These are phyloP conservation scores for Poecilia gillii DNA, from an alignment of 2,797 vertebrate species.

Conservation along the genomic window DNA sequence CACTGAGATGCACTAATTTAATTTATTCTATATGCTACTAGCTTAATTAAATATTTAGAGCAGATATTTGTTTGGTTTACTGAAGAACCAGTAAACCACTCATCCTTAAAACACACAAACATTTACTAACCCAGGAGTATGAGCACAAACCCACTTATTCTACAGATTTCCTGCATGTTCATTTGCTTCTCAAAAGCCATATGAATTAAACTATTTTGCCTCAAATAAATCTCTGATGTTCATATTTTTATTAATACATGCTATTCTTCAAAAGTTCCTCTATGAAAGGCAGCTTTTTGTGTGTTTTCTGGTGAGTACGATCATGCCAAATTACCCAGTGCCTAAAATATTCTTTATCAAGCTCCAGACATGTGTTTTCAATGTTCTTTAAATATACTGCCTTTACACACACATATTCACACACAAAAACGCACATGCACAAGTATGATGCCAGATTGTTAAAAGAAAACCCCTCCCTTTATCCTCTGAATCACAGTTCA, in stretches of 20 bases:
- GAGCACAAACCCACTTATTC: neutral
- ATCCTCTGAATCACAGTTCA: slow-evolving; percentile 48
- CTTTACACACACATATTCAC: slow-evolving; percentile 23
- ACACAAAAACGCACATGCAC: slow-evolving; percentile 28
- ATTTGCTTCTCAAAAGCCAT: neutral
- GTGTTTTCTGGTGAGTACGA: slow-evolving; percentile 30
- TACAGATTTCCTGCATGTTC: neutral
- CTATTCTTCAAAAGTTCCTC: slow-evolving; percentile 40
- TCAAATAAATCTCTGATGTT: slow-evolving; percentile 1
- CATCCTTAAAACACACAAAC: neutral
- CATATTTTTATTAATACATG: slow-evolving; percentile 10
- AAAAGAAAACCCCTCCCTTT: slow-evolving; percentile 59
- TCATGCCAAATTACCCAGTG: slow-evolving; percentile 67
- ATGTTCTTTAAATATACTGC: slow-evolving; percentile 78
- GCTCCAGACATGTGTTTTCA: slow-evolving; percentile 82
- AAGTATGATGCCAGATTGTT: slow-evolving; percentile 59
- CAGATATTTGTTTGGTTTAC: neutral
- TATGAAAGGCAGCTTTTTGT: slow-evolving; percentile 19
- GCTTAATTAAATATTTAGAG: neutral
- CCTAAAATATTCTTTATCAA: slow-evolving; percentile 77
- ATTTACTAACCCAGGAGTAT: neutral
- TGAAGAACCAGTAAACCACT: neutral
- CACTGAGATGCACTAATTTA: neutral
- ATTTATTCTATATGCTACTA: neutral
- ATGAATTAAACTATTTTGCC: neutral